A percentile compares a stretch with the other conserved stretches of the same genome.
phyloP scores from a whole-genome alignment of 1,140 invertebrate genomes.

The Leucophenga varia region DNA sequence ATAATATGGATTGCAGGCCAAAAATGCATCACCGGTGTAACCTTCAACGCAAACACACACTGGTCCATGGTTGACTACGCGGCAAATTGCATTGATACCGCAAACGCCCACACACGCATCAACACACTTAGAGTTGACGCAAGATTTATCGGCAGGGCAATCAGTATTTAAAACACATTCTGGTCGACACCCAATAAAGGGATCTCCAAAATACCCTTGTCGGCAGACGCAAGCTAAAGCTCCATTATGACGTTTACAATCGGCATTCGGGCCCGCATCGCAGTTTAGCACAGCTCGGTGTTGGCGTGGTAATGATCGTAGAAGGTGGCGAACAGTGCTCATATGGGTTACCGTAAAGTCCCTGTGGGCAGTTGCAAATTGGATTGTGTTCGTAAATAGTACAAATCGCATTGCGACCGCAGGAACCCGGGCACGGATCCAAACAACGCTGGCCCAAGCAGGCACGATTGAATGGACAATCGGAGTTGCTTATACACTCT shows the following conservation, averaged over 20 bases:
- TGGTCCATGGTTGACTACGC: conserved; percentile 75
- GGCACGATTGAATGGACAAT: conserved; percentile 75
- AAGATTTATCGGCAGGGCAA: conserved; percentile 68
- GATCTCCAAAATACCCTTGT: conserved; percentile 71
- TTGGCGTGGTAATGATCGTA: conserved; percentile 52
- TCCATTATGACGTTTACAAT: conserved; percentile 65
- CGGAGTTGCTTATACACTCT: conserved; percentile 74
- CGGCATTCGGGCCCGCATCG: conserved; percentile 76
- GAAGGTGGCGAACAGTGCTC: conserved; percentile 68
- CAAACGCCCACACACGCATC: conserved; percentile 78
- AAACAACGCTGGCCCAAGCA: conserved; percentile 75
- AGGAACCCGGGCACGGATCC: conserved; percentile 80
- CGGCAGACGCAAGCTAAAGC: conserved; percentile 66
- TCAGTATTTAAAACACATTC: conserved; percentile 80
- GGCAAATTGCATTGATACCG: conserved; percentile 72
- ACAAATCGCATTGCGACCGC: conserved; percentile 76
- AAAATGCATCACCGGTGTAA: conserved; percentile 76
- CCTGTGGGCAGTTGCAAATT: conserved; percentile 72
- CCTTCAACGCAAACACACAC: conserved; percentile 75
- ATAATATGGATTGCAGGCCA: conserved; percentile 62
- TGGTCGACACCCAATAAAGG: conserved; percentile 71
- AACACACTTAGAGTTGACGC: conserved; percentile 77
- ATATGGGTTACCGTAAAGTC: conserved; percentile 79
- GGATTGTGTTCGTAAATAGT: conserved; percentile 74
- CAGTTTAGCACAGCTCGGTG: conserved; percentile 67